Base-by-base conservation (phyloP, 2,797 vertebrate species). In the Hippoglossus hippoglossus region DNA sequence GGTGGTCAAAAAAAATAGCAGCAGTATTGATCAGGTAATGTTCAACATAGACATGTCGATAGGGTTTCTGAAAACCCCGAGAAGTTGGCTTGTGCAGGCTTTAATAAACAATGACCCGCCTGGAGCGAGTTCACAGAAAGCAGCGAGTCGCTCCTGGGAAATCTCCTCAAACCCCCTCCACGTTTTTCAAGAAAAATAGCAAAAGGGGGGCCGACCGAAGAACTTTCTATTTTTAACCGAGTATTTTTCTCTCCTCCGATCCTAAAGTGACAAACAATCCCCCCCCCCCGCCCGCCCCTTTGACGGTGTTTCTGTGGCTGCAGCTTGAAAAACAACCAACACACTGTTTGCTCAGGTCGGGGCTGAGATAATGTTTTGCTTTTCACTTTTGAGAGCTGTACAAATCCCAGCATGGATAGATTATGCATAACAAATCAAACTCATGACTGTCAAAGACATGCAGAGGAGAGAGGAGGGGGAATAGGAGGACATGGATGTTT, bases 11-110 rank as follows among this genome's bases (percentile, higher is more conserved):
- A 83, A 7, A 8, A 28, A 7, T 85, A 84, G 87, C 79, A 72
- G 80, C 26, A 0, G 67, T 91, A 94, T 95, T 87, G 93, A 95
- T 93, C 77, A 28, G 74, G 75, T 89, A 85, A 89, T 90, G 92
- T 89, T 80, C 59, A 79, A 89, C 89, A 83, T 21, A 81, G 82
- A 88, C 87, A 82, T 82, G 86, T 93, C 89, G 72, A 93, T 93
- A 89, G 66, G 76, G 71, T 75, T 66, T 90, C 85, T 87, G 81
- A 89, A 16, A 85, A 89, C 79, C 78, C 77, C 67, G 77, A 83
- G 83, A 90, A 85, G 82, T 86, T 69, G 58, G 85, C 83, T 84
- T 86, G 21, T 41, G 36, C 79, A 80, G 81, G 83, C 77, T 86
- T 87, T 91, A 86, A 92, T 92, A 88, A 91, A 84, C 83, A 89